Evolutionary conservation across 2,888 invertebrate genomes (phyloP), one percentile per base, ranked within the genome.

Genomic region (Leucophenga montana): DNA sequence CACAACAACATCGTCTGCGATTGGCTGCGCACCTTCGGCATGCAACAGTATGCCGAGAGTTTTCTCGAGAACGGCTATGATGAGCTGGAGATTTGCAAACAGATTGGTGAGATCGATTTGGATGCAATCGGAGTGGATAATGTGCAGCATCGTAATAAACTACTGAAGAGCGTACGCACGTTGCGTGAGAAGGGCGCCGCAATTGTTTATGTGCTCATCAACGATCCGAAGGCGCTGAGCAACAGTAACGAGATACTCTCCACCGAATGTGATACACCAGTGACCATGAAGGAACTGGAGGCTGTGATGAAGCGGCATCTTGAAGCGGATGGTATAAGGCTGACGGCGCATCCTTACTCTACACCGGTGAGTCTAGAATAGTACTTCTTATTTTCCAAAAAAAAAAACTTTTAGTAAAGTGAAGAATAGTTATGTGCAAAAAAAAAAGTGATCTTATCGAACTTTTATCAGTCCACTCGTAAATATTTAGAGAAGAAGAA

Each of bases 41-140:
- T 97, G 86, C 94, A 93, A 83, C 95, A 95, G 87, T 97, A 97
- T 89, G 94, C 96, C 78, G 95, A 97, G 89, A 95, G 96, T 86
- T 97, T 97, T 89, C 92, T 97, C 87, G 97, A 97, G 90, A 97
- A 97, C 89, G 97, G 97, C 77, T 97, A 97, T 90, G 97, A 97
- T 89, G 97, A 97, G 89, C 91, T 97, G 88, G 97, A 97, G 91
- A 97, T 97, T 87, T 97, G 97, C 90, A 97, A 97, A 89, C 97
- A 97, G 90, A 96, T 97, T 86, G 97, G 97, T 67, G 96, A 96
- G 89, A 96, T 96, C 73, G 97, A 97, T 90, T 90, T 97, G 89
- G 97, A 97, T 89, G 97, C 97, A 59, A 97, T 97, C 88, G 97
- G 97, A 46, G 97, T 97, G 71, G 92, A 95, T 78, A 95, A 95